Percentiles rank a stretch among this genome's conserved stretches.
phyloP scores from a whole-genome alignment of 2,797 vertebrate species.

The Anguilla anguilla region DNA sequence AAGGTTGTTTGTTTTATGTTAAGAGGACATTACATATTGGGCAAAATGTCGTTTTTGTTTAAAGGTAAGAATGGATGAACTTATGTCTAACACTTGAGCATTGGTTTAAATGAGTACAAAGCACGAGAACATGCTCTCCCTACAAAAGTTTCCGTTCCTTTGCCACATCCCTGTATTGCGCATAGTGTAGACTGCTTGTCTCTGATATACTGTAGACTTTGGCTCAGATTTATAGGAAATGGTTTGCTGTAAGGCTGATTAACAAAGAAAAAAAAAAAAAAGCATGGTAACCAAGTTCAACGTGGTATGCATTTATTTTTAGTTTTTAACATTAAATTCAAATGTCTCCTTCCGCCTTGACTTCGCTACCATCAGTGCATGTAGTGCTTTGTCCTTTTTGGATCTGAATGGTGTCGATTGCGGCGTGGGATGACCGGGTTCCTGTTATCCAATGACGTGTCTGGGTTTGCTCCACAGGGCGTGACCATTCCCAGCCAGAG shows the following conservation, averaged over 20 bases:
- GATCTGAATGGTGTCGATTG: not conserved
- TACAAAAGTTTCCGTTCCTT: not conserved
- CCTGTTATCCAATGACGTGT: too few relatives aligned
- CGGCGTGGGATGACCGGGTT: not conserved
- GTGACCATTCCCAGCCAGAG: constrained; percentile 97
- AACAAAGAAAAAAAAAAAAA: not conserved
- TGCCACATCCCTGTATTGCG: not conserved
- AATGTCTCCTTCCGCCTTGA: not conserved
- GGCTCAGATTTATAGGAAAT: not conserved
- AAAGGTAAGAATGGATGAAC: not conserved
- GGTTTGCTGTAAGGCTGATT: not conserved
- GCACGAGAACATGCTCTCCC: not conserved
- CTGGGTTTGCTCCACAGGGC: constrained; percentile 71
- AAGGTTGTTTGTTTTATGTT: not conserved
- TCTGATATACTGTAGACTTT: not conserved
- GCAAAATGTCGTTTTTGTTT: not conserved
- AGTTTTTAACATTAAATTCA: not conserved
- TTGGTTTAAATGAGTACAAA: not conserved
- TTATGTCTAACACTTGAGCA: not conserved
- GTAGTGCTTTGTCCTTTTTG: not conserved
- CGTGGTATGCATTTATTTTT: not conserved
- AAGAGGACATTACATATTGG: not conserved
- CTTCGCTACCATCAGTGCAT: not conserved
- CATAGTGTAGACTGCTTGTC: not conserved
- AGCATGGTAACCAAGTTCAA: not conserved